Evolutionary conservation across 1,140 invertebrate species (phyloP).

Genomic region (Pectinophora gossypiella): DNA sequence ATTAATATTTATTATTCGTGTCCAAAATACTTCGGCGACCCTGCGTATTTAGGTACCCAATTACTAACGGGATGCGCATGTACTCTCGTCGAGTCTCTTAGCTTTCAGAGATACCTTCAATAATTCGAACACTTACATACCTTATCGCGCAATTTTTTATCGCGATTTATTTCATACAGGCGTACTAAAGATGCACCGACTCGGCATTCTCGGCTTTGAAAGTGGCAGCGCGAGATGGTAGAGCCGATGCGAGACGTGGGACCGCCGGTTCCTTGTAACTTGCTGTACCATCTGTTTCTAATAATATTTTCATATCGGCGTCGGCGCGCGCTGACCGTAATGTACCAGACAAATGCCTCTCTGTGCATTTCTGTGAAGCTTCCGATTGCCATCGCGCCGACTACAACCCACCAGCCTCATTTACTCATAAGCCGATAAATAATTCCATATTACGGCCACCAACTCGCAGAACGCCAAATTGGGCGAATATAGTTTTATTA

Average conservation of each 20-base stretch:
- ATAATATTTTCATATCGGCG: constrained; percentile 62
- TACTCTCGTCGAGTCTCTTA: background rate
- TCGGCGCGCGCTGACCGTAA: constrained; percentile 33
- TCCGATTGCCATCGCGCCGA: constrained; percentile 39
- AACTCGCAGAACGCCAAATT: constrained; percentile 13
- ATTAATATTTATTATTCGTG: constrained; percentile 62
- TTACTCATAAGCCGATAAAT: constrained; percentile 41
- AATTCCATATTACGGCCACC: constrained; percentile 27
- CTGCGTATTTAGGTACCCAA: constrained; percentile 39
- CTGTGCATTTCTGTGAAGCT: constrained; percentile 61
- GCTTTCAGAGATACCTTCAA: constrained; percentile 10
- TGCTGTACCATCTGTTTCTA: constrained; percentile 41
- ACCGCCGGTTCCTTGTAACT: constrained; percentile 9
- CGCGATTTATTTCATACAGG: background rate
- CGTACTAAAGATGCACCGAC: background rate
- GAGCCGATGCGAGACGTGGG: background rate
- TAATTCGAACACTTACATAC: constrained; percentile 16
- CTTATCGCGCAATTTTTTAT: constrained; percentile 15
- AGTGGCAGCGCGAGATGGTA: background rate
- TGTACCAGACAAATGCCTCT: constrained; percentile 41
- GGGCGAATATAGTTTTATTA: constrained; percentile 17
- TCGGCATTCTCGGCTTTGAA: background rate
- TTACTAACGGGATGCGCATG: constrained; percentile 21
- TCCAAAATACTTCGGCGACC: constrained; percentile 51
- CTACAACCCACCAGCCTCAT: constrained; percentile 21